Conservation (phyloP, 2,113 vertebrate species). For the Leptodactylus fuscus region DNA sequence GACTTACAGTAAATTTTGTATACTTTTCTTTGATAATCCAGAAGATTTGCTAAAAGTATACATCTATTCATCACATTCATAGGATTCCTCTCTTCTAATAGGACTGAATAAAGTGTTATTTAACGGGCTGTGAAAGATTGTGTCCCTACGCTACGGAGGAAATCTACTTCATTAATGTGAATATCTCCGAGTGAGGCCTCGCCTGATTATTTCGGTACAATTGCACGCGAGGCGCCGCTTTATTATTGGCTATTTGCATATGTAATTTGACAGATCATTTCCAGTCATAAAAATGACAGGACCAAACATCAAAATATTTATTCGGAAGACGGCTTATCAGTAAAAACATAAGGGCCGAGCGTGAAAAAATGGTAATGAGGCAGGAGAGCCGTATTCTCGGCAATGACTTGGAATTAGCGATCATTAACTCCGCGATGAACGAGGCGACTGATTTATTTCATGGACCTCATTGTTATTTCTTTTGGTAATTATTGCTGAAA, state of each 20-base stretch:
- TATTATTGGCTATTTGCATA: slow-evolving; percentile 25
- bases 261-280: slow-evolving; percentile 59
- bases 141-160: background rate
- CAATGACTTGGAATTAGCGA: slow-evolving; percentile 69
- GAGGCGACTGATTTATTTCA: slow-evolving; percentile 71
- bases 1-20: too few relatives aligned
- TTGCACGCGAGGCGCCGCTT: background rate
- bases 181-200: background rate
- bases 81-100: background rate
- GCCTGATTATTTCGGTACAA: background rate
- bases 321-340: slow-evolving; percentile 30
- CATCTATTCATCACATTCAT: too few relatives aligned
- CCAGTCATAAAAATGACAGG: slow-evolving; percentile 59
- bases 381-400: slow-evolving; percentile 59
- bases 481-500: slow-evolving; percentile 69
- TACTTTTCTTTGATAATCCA: too few relatives aligned
- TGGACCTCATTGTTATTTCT: slow-evolving; percentile 71
- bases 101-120: background rate
- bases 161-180: background rate
- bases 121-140: background rate
- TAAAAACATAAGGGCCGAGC: slow-evolving; percentile 24
- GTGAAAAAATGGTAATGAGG: slow-evolving; percentile 50
- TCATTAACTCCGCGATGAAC: slow-evolving; percentile 70
- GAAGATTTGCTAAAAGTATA: too few relatives aligned
- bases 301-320: slow-evolving; percentile 58